A percentile compares a stretch with the other conserved stretches of the same genome.
Conservation (phyloP, 53 echinoderm and acorn worm species). For the Actinopyga echinites region DNA sequence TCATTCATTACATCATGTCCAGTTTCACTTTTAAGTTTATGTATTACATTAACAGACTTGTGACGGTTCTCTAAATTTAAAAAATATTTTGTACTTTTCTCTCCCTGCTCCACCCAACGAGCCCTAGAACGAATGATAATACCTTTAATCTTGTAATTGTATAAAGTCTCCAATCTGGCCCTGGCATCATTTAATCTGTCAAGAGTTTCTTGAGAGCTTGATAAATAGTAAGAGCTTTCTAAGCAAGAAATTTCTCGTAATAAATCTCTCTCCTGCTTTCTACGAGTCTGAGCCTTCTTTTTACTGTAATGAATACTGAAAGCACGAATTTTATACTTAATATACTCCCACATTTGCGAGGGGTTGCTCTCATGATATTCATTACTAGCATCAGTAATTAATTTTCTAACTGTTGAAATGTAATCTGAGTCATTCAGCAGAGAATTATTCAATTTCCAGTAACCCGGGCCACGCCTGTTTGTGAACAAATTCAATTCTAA, state of each 20-base stretch:
- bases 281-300: neutral
- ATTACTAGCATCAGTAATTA: no score
- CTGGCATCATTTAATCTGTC: neutral
- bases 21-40: no score
- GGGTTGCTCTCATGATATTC: no score
- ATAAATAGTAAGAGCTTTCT: neutral
- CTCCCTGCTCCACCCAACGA: no score
- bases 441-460: no score
- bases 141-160: neutral
- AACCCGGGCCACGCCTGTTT: neutral
- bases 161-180: no score
- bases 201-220: neutral
- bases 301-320: neutral
- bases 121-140: no score
- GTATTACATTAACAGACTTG: neutral
- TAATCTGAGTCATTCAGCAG: no score
- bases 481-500: neutral
- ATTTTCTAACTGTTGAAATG: no score
- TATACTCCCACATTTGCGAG: neutral
- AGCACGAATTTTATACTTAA: neutral
- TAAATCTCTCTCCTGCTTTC: neutral
- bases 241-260: neutral
- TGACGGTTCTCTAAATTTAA: no score
- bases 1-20: neutral
- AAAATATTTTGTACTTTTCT: constrained; percentile 1